phyloP scores from a whole-genome alignment of 1,140 invertebrate species.

The Drosophila navojoa region DNA sequence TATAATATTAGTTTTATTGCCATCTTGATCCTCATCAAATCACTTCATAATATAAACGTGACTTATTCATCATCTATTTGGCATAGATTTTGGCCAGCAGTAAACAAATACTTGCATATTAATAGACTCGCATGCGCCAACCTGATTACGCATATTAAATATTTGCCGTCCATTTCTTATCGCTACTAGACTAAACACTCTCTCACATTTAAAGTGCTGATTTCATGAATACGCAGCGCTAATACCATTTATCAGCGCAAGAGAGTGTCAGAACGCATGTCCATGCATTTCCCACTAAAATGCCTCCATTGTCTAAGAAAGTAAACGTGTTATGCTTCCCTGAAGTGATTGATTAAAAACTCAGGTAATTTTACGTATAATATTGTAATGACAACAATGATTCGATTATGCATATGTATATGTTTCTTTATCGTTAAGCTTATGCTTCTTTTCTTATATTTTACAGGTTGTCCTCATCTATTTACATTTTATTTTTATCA shows the following conservation, averaged over 20 bases:
- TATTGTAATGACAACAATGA: too few relatives aligned
- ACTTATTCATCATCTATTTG: neutral
- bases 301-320: neutral
- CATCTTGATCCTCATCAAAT: neutral
- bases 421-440: too few relatives aligned
- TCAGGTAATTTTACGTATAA: too few relatives aligned
- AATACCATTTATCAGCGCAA: neutral
- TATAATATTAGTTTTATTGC: too few relatives aligned
- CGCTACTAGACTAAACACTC: neutral
- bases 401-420: too few relatives aligned
- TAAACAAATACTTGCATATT: too few relatives aligned
- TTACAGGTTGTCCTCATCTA: too few relatives aligned
- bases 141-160: neutral
- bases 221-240: conserved; percentile 13
- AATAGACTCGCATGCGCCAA: neutral
- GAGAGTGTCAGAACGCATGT: neutral
- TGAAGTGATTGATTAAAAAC: too few relatives aligned
- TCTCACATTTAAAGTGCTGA: neutral
- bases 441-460: too few relatives aligned
- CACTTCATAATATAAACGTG: neutral
- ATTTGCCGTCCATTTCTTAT: neutral
- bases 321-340: neutral
- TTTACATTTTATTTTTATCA: too few relatives aligned
- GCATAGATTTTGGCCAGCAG: neutral
- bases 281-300: neutral